Evolutionary conservation across 2,888 invertebrate species (phyloP).

Genomic region (Tholera decimalis): DNA sequence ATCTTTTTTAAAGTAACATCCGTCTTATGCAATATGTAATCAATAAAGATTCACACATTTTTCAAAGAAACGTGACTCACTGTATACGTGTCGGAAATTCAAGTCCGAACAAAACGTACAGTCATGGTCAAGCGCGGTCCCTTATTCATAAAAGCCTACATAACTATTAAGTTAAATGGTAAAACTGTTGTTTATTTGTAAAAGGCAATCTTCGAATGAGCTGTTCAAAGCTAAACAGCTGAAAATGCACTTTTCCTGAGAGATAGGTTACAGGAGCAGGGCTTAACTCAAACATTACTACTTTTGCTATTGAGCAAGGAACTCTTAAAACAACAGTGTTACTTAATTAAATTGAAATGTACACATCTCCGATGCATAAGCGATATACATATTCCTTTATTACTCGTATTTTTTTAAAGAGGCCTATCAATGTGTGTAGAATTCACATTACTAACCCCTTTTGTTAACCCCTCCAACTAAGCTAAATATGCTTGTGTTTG

Average conservation of each 20-base stretch:
- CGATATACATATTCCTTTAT: too few relatives aligned
- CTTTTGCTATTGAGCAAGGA: too few relatives aligned
- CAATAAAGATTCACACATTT: conserved; percentile 53
- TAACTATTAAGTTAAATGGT: not conserved
- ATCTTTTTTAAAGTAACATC: conserved; percentile 15
- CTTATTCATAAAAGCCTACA: conserved; percentile 12
- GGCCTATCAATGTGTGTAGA: too few relatives aligned
- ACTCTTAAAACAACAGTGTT: too few relatives aligned
- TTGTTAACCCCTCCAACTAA: too few relatives aligned
- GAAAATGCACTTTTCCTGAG: not conserved
- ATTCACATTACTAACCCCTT: too few relatives aligned
- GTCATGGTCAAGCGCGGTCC: conserved; percentile 19
- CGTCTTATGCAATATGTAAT: conserved; percentile 27
- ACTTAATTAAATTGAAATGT: too few relatives aligned
- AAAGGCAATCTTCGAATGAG: too few relatives aligned
- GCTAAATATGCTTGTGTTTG: too few relatives aligned
- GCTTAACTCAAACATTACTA: not conserved
- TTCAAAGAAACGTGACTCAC: conserved; percentile 63
- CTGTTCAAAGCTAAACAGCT: too few relatives aligned
- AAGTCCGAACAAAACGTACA: conserved; percentile 20
- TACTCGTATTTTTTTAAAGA: too few relatives aligned
- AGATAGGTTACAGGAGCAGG: not conserved
- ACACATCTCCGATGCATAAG: too few relatives aligned
- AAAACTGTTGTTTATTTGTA: not conserved
- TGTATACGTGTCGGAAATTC: conserved; percentile 26